Evolutionary conservation across 2,113 vertebrate genomes (phyloP).

Genomic region (Megaceryle torquata): DNA sequence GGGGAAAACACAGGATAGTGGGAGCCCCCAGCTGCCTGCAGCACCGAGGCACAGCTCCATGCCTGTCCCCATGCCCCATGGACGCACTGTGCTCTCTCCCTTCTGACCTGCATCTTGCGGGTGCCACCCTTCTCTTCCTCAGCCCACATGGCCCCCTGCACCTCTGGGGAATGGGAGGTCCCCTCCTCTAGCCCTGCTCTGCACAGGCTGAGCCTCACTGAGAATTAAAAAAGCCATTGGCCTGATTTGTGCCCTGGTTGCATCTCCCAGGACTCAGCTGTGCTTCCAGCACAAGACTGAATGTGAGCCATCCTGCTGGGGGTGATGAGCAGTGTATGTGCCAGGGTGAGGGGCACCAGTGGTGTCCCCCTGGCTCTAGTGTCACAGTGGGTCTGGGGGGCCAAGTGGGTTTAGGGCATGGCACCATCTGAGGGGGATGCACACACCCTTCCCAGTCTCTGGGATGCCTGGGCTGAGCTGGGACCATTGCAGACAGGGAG

Average conservation of each 20-base stretch:
- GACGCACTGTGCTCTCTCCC: accelerated
- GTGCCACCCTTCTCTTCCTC: neutral
- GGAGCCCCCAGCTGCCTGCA: neutral
- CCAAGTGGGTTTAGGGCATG: accelerated
- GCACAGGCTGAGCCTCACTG: neutral
- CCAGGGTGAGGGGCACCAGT: neutral
- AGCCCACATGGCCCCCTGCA: accelerated
- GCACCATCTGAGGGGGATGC: neutral
- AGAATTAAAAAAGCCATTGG: neutral
- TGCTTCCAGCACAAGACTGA: neutral
- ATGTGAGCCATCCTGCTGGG: neutral
- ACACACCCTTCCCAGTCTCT: accelerated
- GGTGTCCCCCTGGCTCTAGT: neutral
- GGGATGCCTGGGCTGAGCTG: neutral
- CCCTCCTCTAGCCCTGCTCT: neutral
- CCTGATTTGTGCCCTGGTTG: neutral
- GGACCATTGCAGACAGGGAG: neutral
- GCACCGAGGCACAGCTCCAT: neutral
- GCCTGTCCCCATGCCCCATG: neutral
- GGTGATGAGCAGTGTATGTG: accelerated
- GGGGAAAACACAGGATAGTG: neutral
- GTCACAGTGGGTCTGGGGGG: accelerated
- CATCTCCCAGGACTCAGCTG: neutral
- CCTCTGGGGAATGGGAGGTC: neutral
- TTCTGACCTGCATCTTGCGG: neutral